Base-by-base conservation (phyloP, 2,797 vertebrate genomes). In the Meriones psammophilus region DNA sequence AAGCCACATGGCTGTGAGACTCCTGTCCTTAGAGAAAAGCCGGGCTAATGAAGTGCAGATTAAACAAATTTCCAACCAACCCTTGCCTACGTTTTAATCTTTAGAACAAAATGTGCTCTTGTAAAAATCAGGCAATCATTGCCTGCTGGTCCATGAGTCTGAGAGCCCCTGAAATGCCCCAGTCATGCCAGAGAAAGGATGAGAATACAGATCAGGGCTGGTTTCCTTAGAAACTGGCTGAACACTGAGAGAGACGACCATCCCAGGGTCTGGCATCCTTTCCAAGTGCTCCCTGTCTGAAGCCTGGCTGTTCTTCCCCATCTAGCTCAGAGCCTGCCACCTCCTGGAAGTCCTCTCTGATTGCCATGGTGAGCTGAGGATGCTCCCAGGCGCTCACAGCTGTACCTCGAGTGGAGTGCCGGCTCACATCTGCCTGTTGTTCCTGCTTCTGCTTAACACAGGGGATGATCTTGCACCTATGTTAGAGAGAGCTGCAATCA, bases 171-270 rank as follows among this genome's bases (percentile, higher is more conserved):
- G 42, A 94, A 74, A 89, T 66, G 78, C 26, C 79, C 89, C 62
- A 28, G 85, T 78, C 60, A 78, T 92, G 54, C 78, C 12, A 7
- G 88, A 60, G 76, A 77, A 30, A 58, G 71, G 90, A 93, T 85
- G 68, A 92, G 85, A 90, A 81, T 92, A 91, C 76, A 96, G 92
- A 94, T 87, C 54, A 80, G 46, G 28, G 50, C 17, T 24, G 71
- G 93, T 96, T 94, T 94, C 96, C 92, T 94, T 92, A 94, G 87
- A 91, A 94, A 94, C 81, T 1, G 92, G 77, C 46, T 18, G 69
- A 89, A 88, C 71, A 15, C 33, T 13, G 54, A 20, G 42, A 62
- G 73, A 91, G 69, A 30, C 33, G 50, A 62, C 81, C 36, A 22
- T 78, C 60, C 30, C 56, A 33, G 68, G 71, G 62, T 36, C 54